Evolutionary conservation across 2,797 vertebrate genomes (phyloP).

Genomic region (Phrynocephalus forsythii): DNA sequence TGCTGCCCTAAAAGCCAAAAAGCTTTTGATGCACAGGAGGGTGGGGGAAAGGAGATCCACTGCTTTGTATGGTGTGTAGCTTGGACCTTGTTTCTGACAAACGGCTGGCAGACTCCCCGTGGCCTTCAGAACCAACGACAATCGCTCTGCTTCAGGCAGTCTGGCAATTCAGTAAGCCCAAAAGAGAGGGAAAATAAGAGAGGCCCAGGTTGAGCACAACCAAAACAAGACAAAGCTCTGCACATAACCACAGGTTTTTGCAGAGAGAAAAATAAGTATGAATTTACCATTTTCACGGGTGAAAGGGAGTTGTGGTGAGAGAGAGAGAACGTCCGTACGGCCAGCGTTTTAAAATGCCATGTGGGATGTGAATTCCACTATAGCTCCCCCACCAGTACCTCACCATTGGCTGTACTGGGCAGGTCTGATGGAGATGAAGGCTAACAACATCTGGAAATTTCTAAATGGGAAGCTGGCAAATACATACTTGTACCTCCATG

Average conservation of each 20-base stretch:
- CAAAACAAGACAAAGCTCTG: neutral
- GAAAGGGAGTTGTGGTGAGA: neutral
- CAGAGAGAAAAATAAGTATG: constrained; percentile 10
- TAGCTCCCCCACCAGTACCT: no score
- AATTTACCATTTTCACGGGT: neutral
- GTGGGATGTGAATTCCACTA: neutral
- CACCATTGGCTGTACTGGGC: no score
- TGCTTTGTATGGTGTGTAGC: constrained; percentile 24
- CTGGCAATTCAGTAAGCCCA: neutral
- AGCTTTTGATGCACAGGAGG: neutral
- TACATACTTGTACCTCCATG: no score
- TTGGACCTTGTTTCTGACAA: constrained; percentile 8
- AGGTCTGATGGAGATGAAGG: no score
- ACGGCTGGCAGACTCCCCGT: neutral
- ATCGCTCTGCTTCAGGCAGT: neutral
- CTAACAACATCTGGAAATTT: neutral
- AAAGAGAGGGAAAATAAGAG: neutral
- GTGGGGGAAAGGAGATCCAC: neutral
- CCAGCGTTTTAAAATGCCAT: neutral
- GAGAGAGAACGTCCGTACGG: neutral
- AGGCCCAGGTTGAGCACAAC: constrained; percentile 6
- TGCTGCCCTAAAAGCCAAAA: constrained; percentile 8
- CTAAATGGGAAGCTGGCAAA: neutral
- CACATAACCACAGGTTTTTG: neutral
- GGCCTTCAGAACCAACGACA: neutral